Conservation (phyloP, 2,113 vertebrate species). For the Pteronura brasiliensis region DNA sequence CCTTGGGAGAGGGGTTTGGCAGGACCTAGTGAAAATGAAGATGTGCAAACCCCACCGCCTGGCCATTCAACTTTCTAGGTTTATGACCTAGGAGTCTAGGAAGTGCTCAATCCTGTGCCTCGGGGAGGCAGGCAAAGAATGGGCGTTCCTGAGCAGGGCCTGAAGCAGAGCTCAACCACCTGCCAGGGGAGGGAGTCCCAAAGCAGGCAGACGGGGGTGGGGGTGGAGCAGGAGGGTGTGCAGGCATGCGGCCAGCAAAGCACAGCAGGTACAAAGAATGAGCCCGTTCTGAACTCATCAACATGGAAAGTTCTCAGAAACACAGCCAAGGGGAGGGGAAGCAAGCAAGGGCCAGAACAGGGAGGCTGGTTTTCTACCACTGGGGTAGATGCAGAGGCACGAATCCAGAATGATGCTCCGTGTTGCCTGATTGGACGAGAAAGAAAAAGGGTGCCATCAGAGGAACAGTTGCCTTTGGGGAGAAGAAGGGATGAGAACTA, state of each 20-base stretch:
- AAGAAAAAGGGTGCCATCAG: not conserved
- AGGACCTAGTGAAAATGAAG: constrained; percentile 53
- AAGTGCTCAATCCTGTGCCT: not conserved
- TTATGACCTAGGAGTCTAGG: not conserved
- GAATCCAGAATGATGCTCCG: accelerated
- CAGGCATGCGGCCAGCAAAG: not conserved
- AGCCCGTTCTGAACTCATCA: not conserved
- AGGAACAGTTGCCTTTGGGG: not conserved
- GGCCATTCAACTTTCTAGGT: constrained; percentile 52
- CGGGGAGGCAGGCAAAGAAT: not conserved
- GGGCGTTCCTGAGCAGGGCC: not conserved
- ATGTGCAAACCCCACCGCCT: not conserved
- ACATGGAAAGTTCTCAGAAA: constrained; percentile 9
- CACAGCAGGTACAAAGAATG: not conserved
- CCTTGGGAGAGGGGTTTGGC: not conserved
- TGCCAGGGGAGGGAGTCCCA: not conserved
- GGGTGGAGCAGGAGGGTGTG: no score
- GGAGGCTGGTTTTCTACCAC: accelerated
- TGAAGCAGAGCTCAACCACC: accelerated
- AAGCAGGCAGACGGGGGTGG: no score
- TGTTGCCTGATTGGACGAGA: not conserved
- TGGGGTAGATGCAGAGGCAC: accelerated
- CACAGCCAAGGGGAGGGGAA: not conserved
- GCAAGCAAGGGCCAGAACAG: not conserved
- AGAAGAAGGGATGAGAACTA: not conserved